Percentiles rank a stretch among this genome's conserved stretches.
phyloP scores from a whole-genome alignment of 2,797 vertebrate species.

The Diplodus puntazzo region DNA sequence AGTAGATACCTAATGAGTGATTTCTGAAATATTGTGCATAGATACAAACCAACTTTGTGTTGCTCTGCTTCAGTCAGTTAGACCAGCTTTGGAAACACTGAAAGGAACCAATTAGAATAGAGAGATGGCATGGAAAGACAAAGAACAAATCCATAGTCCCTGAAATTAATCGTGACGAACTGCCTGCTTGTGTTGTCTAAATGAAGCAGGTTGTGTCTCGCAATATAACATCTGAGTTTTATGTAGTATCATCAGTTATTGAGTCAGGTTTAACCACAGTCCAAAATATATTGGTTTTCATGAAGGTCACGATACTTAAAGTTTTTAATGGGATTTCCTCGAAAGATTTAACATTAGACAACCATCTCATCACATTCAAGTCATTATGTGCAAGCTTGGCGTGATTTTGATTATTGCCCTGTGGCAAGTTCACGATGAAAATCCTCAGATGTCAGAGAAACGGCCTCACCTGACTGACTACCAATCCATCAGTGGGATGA shows the following conservation, averaged over 20 bases:
- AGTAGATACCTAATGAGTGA: background rate
- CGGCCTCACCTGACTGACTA: background rate
- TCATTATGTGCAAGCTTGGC: background rate
- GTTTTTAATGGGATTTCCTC: background rate
- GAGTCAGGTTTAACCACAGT: background rate
- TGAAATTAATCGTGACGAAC: background rate
- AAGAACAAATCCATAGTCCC: background rate
- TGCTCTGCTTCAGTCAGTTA: background rate
- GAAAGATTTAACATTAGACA: background rate
- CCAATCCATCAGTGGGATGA: background rate
- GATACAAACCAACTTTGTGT: background rate
- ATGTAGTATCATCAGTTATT: conserved; percentile 1
- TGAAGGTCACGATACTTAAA: background rate
- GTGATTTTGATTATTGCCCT: conserved; percentile 19
- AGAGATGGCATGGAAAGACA: background rate
- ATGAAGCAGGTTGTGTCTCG: background rate
- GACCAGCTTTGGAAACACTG: background rate
- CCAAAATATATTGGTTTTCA: background rate
- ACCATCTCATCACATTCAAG: conserved; percentile 9
- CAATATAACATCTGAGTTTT: background rate
- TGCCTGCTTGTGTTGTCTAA: background rate
- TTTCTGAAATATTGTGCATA: too few relatives aligned
- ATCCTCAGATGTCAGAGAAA: conserved; percentile 21
- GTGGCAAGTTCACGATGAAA: conserved; percentile 21
- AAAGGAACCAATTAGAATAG: background rate